These are phyloP conservation scores for Myotis davidii DNA, from an alignment of 2,113 vertebrate genomes.

Conservation along the genomic window DNA sequence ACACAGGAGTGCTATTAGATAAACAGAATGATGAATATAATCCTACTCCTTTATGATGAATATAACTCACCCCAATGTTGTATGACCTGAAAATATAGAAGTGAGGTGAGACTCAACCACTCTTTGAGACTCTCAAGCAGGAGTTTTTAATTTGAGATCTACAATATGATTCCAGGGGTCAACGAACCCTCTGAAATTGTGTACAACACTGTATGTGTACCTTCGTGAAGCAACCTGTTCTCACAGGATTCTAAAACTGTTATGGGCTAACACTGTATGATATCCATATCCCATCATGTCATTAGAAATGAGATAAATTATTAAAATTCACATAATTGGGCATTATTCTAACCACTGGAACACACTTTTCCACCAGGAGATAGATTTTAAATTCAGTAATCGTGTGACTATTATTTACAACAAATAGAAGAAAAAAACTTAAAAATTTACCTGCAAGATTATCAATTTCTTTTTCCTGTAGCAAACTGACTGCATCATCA, in stretches of 20 bases:
- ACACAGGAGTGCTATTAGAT: background rate
- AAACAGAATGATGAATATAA: background rate
- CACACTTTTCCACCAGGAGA: background rate
- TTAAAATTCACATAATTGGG: background rate
- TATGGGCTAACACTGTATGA: background rate
- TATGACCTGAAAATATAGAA: background rate
- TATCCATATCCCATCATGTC: background rate
- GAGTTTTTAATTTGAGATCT: background rate
- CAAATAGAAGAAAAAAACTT: background rate
- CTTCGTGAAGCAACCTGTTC: background rate
- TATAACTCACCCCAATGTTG: too few species aligned
- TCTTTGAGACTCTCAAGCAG: background rate
- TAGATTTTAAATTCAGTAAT: background rate
- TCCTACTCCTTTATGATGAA: background rate
- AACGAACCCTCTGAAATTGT: background rate
- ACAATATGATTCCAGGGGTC: background rate
- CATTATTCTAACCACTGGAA: background rate
- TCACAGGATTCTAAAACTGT: background rate
- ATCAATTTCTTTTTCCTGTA: constrained; percentile 98
- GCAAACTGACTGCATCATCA: constrained; percentile 93
- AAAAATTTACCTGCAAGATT: constrained; percentile 92
- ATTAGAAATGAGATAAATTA: background rate
- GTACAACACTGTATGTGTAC: background rate
- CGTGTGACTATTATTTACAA: background rate
- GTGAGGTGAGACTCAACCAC: background rate